Conservation (phyloP, 2,888 invertebrate genomes). For the Odontocolon sp. region DNA sequence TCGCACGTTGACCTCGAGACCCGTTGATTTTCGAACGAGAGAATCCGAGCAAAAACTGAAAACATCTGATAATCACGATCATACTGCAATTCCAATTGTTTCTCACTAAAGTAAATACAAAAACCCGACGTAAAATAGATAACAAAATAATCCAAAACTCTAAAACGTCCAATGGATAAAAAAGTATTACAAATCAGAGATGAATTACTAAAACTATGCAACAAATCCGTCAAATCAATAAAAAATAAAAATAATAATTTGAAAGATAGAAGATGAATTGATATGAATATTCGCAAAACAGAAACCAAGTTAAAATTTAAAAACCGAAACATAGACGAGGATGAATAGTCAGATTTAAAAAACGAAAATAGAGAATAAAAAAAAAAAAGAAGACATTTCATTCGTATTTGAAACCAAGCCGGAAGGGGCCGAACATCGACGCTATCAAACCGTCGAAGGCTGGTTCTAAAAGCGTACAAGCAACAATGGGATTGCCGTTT, state of each 20-base stretch:
- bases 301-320: no score
- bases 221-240: no score
- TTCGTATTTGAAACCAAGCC: no score
- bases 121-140: not conserved
- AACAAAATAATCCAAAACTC: not conserved
- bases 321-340: not conserved
- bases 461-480: conserved; percentile 27
- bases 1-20: conserved; percentile 56
- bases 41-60: not conserved
- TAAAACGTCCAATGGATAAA: no score
- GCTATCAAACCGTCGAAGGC: not conserved
- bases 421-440: not conserved
- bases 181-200: no score
- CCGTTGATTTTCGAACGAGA: conserved; percentile 1
- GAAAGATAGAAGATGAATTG: no score
- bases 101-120: not conserved
- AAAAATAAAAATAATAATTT: no score
- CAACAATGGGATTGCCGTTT: conserved; percentile 36
- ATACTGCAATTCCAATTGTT: conserved; percentile 13
- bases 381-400: not conserved
- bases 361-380: not conserved
- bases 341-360: no score
- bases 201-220: no score
- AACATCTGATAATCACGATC: not conserved
- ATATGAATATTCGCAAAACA: no score